These are phyloP conservation scores for Philotrypesis tridentata DNA, from an alignment of 1,140 invertebrate genomes.

Conservation along the genomic window DNA sequence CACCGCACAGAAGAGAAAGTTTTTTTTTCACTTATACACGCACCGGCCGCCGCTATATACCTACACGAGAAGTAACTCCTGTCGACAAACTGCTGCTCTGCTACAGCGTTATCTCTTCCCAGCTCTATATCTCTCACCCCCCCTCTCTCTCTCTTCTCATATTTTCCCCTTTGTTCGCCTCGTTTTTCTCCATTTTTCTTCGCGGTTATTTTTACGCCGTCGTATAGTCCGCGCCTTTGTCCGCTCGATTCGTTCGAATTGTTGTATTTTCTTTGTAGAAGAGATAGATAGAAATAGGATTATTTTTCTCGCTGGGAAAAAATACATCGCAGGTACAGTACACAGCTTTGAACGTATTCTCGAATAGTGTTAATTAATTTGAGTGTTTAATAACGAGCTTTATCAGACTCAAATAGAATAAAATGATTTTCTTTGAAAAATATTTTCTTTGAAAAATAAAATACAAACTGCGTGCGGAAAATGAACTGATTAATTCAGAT, in stretches of 20 bases:
- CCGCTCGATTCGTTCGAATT: background rate
- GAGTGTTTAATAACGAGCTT: too few species aligned
- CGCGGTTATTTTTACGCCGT: background rate
- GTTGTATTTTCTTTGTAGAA: background rate
- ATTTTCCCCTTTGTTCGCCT: background rate
- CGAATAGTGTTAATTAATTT: too few species aligned
- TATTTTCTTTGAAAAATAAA: too few species aligned
- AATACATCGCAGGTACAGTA: background rate
- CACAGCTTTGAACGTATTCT: too few species aligned
- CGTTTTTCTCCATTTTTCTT: conserved; percentile 14
- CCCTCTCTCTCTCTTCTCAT: background rate
- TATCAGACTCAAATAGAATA: too few species aligned
- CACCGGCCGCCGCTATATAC: background rate
- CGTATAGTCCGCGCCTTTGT: background rate
- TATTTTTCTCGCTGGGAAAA: background rate
- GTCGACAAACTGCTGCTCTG: conserved; percentile 39
- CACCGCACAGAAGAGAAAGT: background rate
- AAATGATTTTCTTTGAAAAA: too few species aligned
- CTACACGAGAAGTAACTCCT: conserved; percentile 36
- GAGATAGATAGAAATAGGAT: background rate
- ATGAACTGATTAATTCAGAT: too few species aligned
- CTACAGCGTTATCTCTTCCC: conserved; percentile 23
- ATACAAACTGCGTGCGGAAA: too few species aligned
- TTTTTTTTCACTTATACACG: background rate
- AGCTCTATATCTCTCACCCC: too few species aligned